Conservation (phyloP, 2,888 invertebrate genomes). For the Pseudanteris insignis region DNA sequence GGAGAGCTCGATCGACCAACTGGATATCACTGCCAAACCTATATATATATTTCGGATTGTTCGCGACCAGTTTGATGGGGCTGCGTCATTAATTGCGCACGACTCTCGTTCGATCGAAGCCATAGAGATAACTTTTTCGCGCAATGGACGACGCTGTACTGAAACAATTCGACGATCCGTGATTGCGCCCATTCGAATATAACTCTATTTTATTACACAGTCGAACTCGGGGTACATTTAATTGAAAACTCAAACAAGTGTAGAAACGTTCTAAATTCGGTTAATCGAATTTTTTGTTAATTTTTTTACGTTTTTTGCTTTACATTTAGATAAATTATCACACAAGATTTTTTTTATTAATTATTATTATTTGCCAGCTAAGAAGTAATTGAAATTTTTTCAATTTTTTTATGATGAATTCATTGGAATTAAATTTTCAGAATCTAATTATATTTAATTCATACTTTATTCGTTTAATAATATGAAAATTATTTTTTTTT, state of each 20-base stretch:
- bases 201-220: not conserved
- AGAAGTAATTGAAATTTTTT: too few relatives aligned
- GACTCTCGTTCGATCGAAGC: slow-evolving; percentile 45
- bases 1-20: slow-evolving; percentile 55
- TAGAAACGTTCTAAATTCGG: too few relatives aligned
- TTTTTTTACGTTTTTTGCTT: too few relatives aligned
- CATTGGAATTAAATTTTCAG: too few relatives aligned
- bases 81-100: slow-evolving; percentile 57
- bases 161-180: slow-evolving; percentile 24
- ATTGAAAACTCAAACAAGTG: too few relatives aligned
- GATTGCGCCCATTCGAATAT: slow-evolving; percentile 24
- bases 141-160: slow-evolving; percentile 22
- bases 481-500: too few relatives aligned
- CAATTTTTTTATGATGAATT: too few relatives aligned
- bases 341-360: not conserved
- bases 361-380: too few relatives aligned
- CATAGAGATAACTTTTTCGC: slow-evolving; percentile 26
- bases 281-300: too few relatives aligned
- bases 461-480: too few relatives aligned
- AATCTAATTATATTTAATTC: too few relatives aligned
- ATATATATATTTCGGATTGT: slow-evolving; percentile 53
- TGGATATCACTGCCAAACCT: slow-evolving; percentile 26
- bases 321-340: too few relatives aligned
- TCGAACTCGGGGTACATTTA: not conserved
- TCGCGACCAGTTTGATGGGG: slow-evolving; percentile 58